Percentiles rank a stretch among this genome's conserved stretches.
Conservation (phyloP, 2,797 vertebrate genomes). For the Ctenopoma multispine region DNA sequence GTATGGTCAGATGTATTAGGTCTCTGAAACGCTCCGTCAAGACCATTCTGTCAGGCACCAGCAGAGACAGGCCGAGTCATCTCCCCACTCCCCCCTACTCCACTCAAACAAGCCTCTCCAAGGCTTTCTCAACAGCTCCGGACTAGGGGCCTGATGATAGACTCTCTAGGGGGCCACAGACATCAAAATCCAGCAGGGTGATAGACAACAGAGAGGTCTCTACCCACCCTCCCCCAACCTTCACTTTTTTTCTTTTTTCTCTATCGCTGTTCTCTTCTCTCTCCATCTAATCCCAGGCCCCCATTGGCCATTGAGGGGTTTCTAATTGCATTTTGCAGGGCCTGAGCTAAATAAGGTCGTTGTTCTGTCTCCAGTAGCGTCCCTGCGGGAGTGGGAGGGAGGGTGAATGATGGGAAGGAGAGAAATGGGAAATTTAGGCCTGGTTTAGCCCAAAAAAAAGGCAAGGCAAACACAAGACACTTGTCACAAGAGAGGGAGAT, state of each 20-base stretch:
- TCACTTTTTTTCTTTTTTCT: constrained; percentile 18
- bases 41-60: constrained; percentile 84
- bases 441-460: background rate
- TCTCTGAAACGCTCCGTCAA: constrained; percentile 86
- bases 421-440: constrained; percentile 38
- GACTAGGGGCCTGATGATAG: constrained; percentile 86
- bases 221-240: constrained; percentile 58
- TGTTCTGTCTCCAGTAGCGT: constrained; percentile 79
- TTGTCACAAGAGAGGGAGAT: constrained; percentile 8
- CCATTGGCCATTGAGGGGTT: constrained; percentile 80
- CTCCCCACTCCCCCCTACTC: constrained; percentile 46
- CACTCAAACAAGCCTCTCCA: constrained; percentile 71
- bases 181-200: constrained; percentile 89
- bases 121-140: constrained; percentile 76
- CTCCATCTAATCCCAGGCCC: constrained; percentile 59
- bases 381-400: constrained; percentile 39
- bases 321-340: constrained; percentile 88
- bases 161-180: constrained; percentile 82
- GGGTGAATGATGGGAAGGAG: constrained; percentile 39
- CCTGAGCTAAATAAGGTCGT: constrained; percentile 84
- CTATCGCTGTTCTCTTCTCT: constrained; percentile 31
- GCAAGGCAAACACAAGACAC: constrained; percentile 20
- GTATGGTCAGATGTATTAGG: constrained; percentile 81
- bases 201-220: constrained; percentile 85
- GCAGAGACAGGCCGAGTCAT: constrained; percentile 77